Percentiles rank a stretch among this genome's conserved stretches.
phyloP scores from a whole-genome alignment of 1,140 invertebrate species.

The Trypoxylus dichotomus region DNA sequence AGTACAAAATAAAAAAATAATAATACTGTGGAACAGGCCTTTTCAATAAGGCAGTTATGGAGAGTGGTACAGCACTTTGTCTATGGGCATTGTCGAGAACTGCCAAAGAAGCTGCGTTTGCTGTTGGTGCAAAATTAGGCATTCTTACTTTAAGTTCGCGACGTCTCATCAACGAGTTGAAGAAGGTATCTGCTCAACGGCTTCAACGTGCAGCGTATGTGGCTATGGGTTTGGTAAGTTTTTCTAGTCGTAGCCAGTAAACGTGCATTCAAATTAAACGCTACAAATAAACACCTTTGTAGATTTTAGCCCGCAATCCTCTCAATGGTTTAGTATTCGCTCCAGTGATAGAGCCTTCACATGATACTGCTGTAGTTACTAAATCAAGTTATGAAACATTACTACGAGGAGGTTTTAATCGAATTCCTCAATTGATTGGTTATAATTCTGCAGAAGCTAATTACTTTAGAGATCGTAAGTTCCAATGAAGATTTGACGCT shows the following conservation, averaged over 20 bases:
- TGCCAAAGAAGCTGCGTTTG: not conserved
- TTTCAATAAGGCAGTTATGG: not conserved
- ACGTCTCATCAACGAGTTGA: not conserved
- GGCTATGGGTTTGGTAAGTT: not conserved
- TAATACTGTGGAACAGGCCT: not conserved
- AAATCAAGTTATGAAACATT: not conserved
- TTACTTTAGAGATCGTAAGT: not conserved
- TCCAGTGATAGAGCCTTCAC: not conserved
- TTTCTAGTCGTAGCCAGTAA: too few relatives aligned
- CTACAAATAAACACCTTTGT: not conserved
- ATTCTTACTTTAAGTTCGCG: not conserved
- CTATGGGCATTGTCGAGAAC: conserved; percentile 8
- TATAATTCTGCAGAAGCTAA: not conserved
- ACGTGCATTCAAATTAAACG: too few relatives aligned
- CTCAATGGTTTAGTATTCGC: conserved; percentile 7
- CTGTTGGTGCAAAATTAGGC: not conserved
- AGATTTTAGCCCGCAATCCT: not conserved
- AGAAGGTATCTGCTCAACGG: not conserved
- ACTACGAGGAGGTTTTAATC: not conserved
- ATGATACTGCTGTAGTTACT: not conserved
- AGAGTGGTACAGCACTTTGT: not conserved
- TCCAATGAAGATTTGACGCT: not conserved
- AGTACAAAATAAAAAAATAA: not conserved
- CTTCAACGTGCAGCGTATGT: not conserved
- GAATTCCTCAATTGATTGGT: not conserved